Conservation (phyloP, 2,888 invertebrate species). For the Dryadula phaetusa region DNA sequence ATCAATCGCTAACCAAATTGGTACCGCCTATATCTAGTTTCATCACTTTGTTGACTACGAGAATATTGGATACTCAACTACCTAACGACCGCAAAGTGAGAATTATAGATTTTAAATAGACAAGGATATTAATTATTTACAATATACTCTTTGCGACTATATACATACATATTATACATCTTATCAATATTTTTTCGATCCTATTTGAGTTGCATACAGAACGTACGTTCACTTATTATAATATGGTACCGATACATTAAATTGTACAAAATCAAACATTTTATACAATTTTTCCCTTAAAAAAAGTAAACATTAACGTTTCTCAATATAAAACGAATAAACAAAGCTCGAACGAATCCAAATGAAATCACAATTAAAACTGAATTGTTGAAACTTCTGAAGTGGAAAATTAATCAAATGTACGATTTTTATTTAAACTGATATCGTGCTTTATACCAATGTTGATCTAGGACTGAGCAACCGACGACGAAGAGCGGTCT, state of each 20-base stretch:
- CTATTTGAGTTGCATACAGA: neutral
- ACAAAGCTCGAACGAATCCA: constrained; percentile 37
- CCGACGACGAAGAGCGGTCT: constrained; percentile 1
- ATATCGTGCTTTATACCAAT: constrained; percentile 28
- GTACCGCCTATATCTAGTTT: constrained; percentile 40
- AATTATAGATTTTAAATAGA: neutral
- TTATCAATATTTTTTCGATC: too few relatives aligned
- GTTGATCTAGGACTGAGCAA: constrained; percentile 19
- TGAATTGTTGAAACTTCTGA: constrained; percentile 38
- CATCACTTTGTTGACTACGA: constrained; percentile 19
- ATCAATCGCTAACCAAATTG: constrained; percentile 41
- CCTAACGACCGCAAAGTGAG: neutral
- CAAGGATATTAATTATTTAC: neutral
- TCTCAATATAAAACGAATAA: constrained; percentile 33
- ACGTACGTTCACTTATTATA: neutral
- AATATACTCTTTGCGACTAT: neutral
- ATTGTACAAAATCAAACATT: constrained; percentile 3
- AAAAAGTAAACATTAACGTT: constrained; percentile 25
- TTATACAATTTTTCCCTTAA: neutral
- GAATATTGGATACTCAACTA: constrained; percentile 18
- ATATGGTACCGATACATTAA: neutral
- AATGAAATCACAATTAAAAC: constrained; percentile 42
- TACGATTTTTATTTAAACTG: constrained; percentile 33
- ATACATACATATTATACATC: neutral
- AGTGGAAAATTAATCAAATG: constrained; percentile 42